Conservation (phyloP, 2,797 vertebrate species). For the Acanthornis magna region DNA sequence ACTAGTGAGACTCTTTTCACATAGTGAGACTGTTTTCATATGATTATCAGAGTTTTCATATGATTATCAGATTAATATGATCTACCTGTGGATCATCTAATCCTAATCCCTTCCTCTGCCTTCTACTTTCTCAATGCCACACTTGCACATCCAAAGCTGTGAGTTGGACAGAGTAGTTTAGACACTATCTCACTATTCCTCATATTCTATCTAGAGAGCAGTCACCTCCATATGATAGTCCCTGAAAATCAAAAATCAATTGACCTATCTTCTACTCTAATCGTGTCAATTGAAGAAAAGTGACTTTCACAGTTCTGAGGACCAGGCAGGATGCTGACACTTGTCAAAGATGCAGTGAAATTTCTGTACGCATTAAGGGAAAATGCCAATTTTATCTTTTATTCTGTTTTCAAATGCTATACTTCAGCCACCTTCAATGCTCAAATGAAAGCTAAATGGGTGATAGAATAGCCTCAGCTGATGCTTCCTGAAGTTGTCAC, state of each 20-base stretch:
- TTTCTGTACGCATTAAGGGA: background rate
- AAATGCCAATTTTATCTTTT: background rate
- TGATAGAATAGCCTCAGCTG: slow-evolving; percentile 5
- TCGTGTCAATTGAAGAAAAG: background rate
- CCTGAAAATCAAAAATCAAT: background rate
- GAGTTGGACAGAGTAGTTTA: background rate
- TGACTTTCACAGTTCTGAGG: background rate
- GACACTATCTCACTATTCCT: background rate
- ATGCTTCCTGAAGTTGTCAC: slow-evolving; percentile 48
- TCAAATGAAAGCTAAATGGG: slow-evolving; percentile 24
- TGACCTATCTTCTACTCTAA: background rate
- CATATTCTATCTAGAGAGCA: background rate
- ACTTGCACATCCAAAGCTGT: background rate
- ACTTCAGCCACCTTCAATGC: background rate
- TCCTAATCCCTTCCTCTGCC: background rate
- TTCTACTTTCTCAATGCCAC: background rate
- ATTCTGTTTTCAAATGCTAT: background rate
- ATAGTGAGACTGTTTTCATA: background rate
- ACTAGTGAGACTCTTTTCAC: background rate
- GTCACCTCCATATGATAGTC: background rate
- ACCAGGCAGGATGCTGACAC: background rate
- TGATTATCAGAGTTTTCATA: background rate
- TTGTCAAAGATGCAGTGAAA: background rate
- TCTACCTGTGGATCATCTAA: background rate
- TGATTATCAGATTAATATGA: background rate